These are phyloP conservation scores for Candidula unifasciata DNA, from an alignment of 2,888 invertebrate genomes.

Conservation along the genomic window DNA sequence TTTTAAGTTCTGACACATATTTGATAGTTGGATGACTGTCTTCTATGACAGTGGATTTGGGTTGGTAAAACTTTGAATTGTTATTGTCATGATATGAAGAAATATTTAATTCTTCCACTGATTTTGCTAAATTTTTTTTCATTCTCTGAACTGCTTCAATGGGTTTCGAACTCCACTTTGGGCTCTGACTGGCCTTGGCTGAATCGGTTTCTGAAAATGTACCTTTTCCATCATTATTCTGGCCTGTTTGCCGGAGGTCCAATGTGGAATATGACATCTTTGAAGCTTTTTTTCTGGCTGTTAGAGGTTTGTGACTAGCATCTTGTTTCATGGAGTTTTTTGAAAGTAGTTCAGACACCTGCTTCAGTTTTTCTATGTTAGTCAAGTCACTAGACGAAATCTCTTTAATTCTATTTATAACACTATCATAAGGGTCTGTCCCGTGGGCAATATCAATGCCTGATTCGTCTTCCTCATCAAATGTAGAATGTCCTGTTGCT, in stretches of 20 bases:
- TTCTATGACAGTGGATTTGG: neutral
- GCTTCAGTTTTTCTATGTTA: conserved; percentile 53
- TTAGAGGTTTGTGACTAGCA: neutral
- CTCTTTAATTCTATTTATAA: conserved; percentile 52
- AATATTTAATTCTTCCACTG: conserved; percentile 43
- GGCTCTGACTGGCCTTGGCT: neutral
- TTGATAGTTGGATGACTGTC: neutral
- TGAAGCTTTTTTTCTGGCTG: neutral
- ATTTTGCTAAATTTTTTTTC: conserved; percentile 50
- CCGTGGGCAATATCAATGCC: conserved; percentile 50
- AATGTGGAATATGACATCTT: conserved; percentile 44
- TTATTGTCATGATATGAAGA: neutral
- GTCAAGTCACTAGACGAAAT: conserved; percentile 53
- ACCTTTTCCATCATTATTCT: neutral
- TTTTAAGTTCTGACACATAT: conserved; percentile 15
- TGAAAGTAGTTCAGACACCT: conserved; percentile 51
- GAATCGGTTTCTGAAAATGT: neutral
- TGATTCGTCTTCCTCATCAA: conserved; percentile 45
- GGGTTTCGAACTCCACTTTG: conserved; percentile 21
- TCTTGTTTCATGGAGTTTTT: neutral
- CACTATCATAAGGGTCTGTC: conserved; percentile 52
- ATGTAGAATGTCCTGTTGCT: neutral
- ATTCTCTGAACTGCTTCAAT: conserved; percentile 42
- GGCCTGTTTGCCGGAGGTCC: conserved; percentile 30
- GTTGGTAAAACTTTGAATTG: too few relatives aligned